A percentile compares a stretch with the other conserved stretches of the same genome.
Conservation (phyloP, 2,113 vertebrate species). For the Limnothrissa miodon region DNA sequence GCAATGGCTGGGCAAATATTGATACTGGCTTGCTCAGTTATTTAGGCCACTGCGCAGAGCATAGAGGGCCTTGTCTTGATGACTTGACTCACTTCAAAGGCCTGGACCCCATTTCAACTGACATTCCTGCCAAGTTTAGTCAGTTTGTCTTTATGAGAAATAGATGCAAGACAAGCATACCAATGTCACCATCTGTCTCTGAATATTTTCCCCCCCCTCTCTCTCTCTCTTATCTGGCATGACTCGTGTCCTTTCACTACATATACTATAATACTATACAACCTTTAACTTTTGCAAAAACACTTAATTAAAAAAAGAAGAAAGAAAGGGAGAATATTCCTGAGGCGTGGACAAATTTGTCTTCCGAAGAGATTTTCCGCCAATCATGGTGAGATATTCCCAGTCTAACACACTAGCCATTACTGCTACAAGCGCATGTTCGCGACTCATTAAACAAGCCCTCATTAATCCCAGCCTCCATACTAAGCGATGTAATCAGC, state of each 20-base stretch:
- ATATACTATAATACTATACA: background rate
- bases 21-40: background rate
- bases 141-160: conserved; percentile 5
- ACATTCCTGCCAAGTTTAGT: conserved; percentile 9
- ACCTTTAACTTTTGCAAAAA: background rate
- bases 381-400: background rate
- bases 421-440: conserved; percentile 5
- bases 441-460: background rate
- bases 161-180: conserved; percentile 11
- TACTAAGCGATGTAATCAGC: conserved; percentile 3
- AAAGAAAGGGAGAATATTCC: background rate
- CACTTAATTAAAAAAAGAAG: background rate
- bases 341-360: background rate
- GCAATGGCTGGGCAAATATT: background rate
- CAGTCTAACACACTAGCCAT: background rate
- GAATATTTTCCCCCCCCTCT: background rate
- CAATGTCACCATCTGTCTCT: conserved; percentile 7
- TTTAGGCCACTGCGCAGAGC: background rate
- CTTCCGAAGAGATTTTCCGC: background rate
- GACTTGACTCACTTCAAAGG: conserved; percentile 11
- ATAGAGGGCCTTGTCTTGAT: background rate
- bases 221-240: background rate
- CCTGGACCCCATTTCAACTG: background rate
- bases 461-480: background rate
- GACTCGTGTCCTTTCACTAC: background rate